Evolutionary conservation across 2,113 vertebrate genomes (phyloP), one percentile per base, ranked within the genome.

Genomic region (Pandion haliaetus): DNA sequence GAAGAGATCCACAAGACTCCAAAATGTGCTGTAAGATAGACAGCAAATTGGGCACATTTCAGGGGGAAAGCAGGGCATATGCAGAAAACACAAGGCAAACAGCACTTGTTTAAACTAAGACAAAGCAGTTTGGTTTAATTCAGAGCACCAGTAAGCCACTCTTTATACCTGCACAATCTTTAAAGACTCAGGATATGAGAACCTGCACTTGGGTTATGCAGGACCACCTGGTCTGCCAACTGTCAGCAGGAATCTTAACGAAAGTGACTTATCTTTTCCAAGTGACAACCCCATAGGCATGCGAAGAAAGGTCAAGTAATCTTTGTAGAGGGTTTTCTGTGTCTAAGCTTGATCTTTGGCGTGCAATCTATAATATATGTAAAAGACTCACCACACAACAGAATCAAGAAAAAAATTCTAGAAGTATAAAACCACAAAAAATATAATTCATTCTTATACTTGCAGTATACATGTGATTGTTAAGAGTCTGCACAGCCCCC

Each of bases 181-280:
- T 76, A 65, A 74, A 86, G 89, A n/a, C n/a, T 54, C 12, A 4
- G 45, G 44, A 45, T 82, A 32, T 36, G 57, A 82, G 77, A 82
- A 44, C 47, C 61, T 84, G 38, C 17, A 4, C 24, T 66, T 54
- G 36, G 45, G 61, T 72, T 72, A 40, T 19, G 70, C 54, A 69
- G 89, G 78, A 94, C 83, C 89, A 91, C 89, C 81, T 85, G 88
- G 38, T 25, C 49, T 88, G 77, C 86, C 92, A 92, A 8, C 69
- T 76, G 61, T 28, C 88, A 95, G 83, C 65, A 79, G 83, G 69
- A 91, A 76, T 57, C 88, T 93, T 78, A 92, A 91, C n/a, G 57
- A 76, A 50, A 83, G 65, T 52, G 36, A 72, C 50, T 93, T 86
- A 10, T 86, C 65, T 86, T 82, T 72, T 90, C 83, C 54, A 81